phyloP scores from a whole-genome alignment of 2,888 invertebrate genomes.

The Phalangium opilio region DNA sequence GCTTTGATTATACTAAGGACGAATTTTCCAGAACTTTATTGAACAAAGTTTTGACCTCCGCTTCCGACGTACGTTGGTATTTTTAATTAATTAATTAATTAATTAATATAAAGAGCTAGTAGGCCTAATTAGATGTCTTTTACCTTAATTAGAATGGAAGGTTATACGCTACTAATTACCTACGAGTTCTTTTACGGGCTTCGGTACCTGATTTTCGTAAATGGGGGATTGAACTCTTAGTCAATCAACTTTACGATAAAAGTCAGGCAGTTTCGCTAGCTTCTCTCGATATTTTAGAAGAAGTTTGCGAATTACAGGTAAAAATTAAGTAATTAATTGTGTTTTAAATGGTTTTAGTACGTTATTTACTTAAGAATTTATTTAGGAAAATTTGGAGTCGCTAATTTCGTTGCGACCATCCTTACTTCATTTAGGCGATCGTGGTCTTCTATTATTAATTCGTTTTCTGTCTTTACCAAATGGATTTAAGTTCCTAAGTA shows the following conservation, averaged over 20 bases:
- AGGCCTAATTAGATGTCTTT: too few species aligned
- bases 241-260: constrained; percentile 68
- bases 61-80: constrained; percentile 13
- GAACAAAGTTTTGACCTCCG: constrained; percentile 18
- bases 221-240: constrained; percentile 74
- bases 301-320: constrained; percentile 78
- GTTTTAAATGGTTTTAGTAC: too few species aligned
- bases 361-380: constrained; percentile 6
- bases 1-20: constrained; percentile 68
- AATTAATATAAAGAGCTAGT: too few species aligned
- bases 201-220: constrained; percentile 40
- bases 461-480: constrained; percentile 55
- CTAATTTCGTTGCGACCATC: constrained; percentile 55
- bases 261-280: constrained; percentile 61
- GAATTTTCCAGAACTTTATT: constrained; percentile 33
- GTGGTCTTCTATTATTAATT: constrained; percentile 57
- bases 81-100: too few species aligned
- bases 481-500: constrained; percentile 47
- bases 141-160: constrained; percentile 35
- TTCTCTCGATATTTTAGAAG: constrained; percentile 69
- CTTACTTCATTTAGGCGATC: constrained; percentile 53
- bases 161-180: constrained; percentile 78
- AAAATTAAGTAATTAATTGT: constrained; percentile 27
- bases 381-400: constrained; percentile 53
- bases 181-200: constrained; percentile 62